These are phyloP conservation scores for Diplosoma virens DNA, from an alignment of 23 tunicate species.

Conservation along the genomic window DNA sequence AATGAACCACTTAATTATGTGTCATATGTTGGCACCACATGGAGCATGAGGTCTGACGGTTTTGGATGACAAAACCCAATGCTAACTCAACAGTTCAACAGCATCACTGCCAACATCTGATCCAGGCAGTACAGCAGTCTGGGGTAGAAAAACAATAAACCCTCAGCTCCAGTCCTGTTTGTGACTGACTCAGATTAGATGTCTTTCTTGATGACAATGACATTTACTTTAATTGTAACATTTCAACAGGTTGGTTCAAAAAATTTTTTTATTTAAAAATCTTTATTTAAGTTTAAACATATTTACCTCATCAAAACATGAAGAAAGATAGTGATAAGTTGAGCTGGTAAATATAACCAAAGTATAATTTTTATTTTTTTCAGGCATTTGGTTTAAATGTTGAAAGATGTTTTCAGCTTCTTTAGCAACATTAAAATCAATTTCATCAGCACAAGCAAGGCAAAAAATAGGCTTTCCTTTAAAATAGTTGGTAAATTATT, in stretches of 20 bases:
- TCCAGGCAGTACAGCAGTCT: too few relatives aligned
- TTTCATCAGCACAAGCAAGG: constrained; percentile 66
- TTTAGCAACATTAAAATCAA: constrained; percentile 49
- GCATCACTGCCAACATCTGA: too few relatives aligned
- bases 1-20: neutral
- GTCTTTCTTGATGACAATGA: neutral
- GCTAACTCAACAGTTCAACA: too few relatives aligned
- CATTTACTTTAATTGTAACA: neutral
- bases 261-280: neutral
- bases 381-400: constrained; percentile 19
- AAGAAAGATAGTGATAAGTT: constrained; percentile 60
- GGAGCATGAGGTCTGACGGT: too few relatives aligned
- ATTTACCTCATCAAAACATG: constrained; percentile 64
- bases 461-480: constrained; percentile 30
- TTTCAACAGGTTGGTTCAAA: neutral
- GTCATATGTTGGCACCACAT: too few relatives aligned
- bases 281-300: neutral
- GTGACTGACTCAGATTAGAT: too few relatives aligned
- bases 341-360: constrained; percentile 43
- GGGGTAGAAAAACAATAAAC: too few relatives aligned
- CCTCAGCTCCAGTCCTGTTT: too few relatives aligned
- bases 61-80: too few relatives aligned
- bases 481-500: too few relatives aligned
- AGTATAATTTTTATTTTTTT: constrained; percentile 18
- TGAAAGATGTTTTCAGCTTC: constrained; percentile 57